phyloP scores from a whole-genome alignment of 2,797 vertebrate genomes.

The Malurus leucopterus region DNA sequence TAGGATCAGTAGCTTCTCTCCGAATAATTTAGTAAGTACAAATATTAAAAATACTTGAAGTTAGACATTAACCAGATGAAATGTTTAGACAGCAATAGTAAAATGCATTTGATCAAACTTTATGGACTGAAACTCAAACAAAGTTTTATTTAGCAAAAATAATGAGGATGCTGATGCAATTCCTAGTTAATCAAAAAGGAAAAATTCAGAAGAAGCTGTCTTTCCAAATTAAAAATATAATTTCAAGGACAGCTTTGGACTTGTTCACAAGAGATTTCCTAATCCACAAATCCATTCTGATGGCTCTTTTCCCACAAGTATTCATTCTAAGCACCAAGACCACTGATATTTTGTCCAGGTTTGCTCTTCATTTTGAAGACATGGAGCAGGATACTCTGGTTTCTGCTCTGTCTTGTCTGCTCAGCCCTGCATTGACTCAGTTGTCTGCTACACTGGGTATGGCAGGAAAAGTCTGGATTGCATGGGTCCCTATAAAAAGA shows the following conservation, averaged over 20 bases:
- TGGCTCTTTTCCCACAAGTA: neutral
- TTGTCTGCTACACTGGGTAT: neutral
- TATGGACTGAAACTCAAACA: conserved; percentile 62
- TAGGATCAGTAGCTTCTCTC: conserved; percentile 34
- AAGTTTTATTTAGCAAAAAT: conserved; percentile 54
- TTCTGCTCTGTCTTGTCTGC: neutral
- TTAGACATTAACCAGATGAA: conserved; percentile 60
- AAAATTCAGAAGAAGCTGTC: conserved; percentile 1
- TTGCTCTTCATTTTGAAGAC: neutral
- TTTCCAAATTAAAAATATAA: conserved; percentile 12
- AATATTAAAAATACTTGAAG: conserved; percentile 62
- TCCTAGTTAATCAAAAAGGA: conserved; percentile 11
- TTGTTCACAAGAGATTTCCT: neutral
- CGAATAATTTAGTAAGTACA: conserved; percentile 58
- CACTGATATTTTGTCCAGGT: neutral
- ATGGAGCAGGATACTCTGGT: neutral
- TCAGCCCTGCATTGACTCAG: neutral
- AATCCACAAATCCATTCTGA: neutral
- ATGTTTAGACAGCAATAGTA: conserved; percentile 58
- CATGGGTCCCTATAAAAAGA: neutral
- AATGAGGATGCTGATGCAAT: conserved; percentile 30
- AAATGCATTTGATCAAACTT: conserved; percentile 54
- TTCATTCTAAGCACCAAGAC: neutral
- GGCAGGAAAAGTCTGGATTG: neutral
- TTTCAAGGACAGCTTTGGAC: neutral